Conservation (phyloP, 2,113 vertebrate species). For the Sterrhoptilus dennistouni region DNA sequence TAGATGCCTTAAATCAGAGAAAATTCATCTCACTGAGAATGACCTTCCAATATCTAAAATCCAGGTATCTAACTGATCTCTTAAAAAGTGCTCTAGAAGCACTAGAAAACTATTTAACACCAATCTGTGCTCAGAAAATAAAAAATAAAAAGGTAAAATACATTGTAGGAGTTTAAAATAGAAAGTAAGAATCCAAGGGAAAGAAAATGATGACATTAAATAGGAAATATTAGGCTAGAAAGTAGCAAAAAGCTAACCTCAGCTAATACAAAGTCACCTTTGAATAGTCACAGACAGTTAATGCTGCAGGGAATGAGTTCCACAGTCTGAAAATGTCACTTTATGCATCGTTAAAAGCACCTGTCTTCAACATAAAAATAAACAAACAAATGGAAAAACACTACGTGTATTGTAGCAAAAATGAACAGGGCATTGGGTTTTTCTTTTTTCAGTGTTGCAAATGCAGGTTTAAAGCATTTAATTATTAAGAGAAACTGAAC, state of each 20-base stretch:
- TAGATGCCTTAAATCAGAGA: not conserved
- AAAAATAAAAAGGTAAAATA: conserved; percentile 28
- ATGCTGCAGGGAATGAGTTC: conserved; percentile 42
- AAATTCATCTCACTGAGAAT: conserved; percentile 2
- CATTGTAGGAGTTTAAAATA: conserved; percentile 16
- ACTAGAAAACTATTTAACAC: conserved; percentile 19
- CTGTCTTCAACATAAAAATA: conserved; percentile 46
- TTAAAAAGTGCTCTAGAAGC: not conserved
- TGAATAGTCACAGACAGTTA: conserved; percentile 48
- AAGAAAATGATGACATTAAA: conserved; percentile 15
- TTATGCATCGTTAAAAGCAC: conserved; percentile 50
- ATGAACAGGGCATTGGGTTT: not conserved
- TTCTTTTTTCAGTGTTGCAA: not conserved
- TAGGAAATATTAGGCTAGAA: conserved; percentile 18
- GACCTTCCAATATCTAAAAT: conserved; percentile 31
- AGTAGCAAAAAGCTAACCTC: conserved; percentile 30
- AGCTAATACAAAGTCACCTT: conserved; percentile 43
- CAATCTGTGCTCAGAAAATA: not conserved
- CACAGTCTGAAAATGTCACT: conserved; percentile 40
- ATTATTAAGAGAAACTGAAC: not conserved
- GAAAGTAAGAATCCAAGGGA: conserved; percentile 5
- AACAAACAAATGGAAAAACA: conserved; percentile 45
- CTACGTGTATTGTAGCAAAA: not conserved
- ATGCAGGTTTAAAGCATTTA: not conserved
- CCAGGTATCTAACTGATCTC: not conserved